Base-by-base conservation (phyloP, 2,888 invertebrate genomes). In the Lottia scabra region DNA sequence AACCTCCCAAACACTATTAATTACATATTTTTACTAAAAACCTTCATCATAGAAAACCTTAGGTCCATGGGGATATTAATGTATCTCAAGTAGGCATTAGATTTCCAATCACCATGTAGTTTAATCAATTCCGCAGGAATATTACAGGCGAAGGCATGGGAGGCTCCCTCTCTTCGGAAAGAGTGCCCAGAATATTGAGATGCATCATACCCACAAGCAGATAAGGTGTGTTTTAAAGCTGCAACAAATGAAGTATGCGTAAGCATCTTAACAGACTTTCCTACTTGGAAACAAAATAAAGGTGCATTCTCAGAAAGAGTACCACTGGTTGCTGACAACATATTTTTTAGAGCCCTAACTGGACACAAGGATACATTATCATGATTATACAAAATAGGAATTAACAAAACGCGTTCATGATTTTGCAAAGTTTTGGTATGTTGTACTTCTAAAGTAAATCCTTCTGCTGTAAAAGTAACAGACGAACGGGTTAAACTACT, bases 141-240 rank as follows among this genome's bases (percentile, higher is more conserved):
- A 16, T n/a, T 43, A 68, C 62, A 68, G 15, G 48, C 10, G 15
- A 27, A 27, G 64, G 73, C 72, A 65, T 71, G 12, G 23, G 45
- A 10, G 67, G 62, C 68, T 67, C 44, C 74, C 26, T 74, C 73
- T 68, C 26, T 44, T 16, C 62, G 63, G 46, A 38, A 63, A 69
- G 19, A 71, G 67, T 15, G 76, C 66, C 48, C 74, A 27, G 45
- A 63, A 23, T 43, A 46, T 13, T 44, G 63, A 64, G 43, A 45
- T 64, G 66, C n/a, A 19, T 48, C 48, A 48, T 30, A 30, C 30
- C 46, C 46, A 46, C 46, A 46, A 46, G 46, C 15, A 46, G 46
- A 16, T 46, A 46, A n/a, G n/a, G n/a, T n/a, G n/a, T 46, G 46
- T 15, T n/a, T 15, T 46, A 46, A 46, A 46, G 46, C 46, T 16